Conservation (phyloP, 2,113 vertebrate species). For the Crotophaga sulcirostris region DNA sequence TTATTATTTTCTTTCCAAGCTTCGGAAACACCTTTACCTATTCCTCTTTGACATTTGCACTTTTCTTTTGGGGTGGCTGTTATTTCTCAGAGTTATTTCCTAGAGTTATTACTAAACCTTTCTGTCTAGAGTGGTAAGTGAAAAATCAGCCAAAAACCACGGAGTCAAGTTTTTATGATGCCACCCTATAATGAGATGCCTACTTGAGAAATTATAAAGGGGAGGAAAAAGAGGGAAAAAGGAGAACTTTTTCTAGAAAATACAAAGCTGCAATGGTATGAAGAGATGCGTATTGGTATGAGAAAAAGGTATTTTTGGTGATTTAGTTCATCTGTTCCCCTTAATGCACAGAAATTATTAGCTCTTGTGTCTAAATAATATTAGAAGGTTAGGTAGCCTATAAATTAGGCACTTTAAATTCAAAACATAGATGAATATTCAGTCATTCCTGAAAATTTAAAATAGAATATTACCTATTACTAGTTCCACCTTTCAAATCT, state of each 20-base stretch:
- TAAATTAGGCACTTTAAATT: background rate
- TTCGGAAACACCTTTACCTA: background rate
- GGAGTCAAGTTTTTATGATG: background rate
- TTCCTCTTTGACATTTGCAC: background rate
- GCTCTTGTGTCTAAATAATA: background rate
- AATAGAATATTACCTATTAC: background rate
- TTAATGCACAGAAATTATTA: background rate
- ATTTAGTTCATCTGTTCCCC: background rate
- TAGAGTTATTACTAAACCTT: background rate
- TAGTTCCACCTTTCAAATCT: background rate
- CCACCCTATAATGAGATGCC: background rate
- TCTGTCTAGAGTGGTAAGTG: background rate
- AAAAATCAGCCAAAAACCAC: background rate
- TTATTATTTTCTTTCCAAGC: background rate
- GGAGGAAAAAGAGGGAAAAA: background rate
- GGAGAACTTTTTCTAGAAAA: background rate
- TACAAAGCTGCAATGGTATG: background rate
- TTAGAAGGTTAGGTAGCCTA: background rate
- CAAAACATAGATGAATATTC: background rate
- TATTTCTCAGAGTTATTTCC: conserved; percentile 1
- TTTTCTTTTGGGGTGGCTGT: background rate
- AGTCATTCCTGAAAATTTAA: background rate
- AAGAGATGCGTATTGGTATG: background rate
- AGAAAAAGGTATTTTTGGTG: background rate
- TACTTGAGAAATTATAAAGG: background rate